Evolutionary conservation across 37 sponge, comb jelly and placozoan species (phyloP).

Genomic region (Trichoplax adhaerens): DNA sequence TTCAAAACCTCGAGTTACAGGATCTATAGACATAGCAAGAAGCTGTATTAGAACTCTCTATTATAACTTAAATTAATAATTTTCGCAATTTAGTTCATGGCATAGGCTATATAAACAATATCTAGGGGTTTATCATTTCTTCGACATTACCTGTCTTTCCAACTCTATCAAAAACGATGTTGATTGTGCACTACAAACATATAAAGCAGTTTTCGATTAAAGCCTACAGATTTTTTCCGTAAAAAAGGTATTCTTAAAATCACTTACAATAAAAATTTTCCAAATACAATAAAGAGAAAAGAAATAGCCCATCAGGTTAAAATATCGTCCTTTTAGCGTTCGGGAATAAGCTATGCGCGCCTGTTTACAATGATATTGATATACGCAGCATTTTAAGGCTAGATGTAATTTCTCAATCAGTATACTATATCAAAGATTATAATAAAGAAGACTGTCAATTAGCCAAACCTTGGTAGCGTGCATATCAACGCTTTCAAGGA

Average conservation of each 20-base stretch:
- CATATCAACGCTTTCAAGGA: slow-evolving; percentile 87
- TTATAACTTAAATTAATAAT: too few species aligned
- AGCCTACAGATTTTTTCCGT: too few species aligned
- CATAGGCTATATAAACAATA: too few species aligned
- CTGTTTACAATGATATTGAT: slow-evolving; percentile 1
- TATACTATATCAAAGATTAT: not conserved
- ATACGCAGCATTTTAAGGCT: slow-evolving; percentile 4
- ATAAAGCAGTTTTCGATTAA: slow-evolving; percentile 78
- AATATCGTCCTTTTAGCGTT: slow-evolving; percentile 84
- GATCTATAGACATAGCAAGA: slow-evolving; percentile 20
- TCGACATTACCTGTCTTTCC: slow-evolving; percentile 37
- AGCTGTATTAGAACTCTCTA: too few species aligned
- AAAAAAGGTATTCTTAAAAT: too few species aligned
- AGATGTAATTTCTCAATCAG: not conserved
- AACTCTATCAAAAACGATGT: slow-evolving; percentile 85
- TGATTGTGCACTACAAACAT: slow-evolving; percentile 38
- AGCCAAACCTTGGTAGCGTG: slow-evolving; percentile 19
- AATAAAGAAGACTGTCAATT: not conserved
- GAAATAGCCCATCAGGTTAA: slow-evolving; percentile 81
- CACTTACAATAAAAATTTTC: not conserved
- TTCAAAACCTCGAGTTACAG: slow-evolving; percentile 77
- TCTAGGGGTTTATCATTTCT: too few species aligned
- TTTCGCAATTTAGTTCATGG: too few species aligned
- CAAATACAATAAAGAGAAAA: slow-evolving; percentile 73
- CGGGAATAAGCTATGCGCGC: slow-evolving; percentile 68